phyloP scores from a whole-genome alignment of 2,113 vertebrate species.

The Henicopernis longicauda region DNA sequence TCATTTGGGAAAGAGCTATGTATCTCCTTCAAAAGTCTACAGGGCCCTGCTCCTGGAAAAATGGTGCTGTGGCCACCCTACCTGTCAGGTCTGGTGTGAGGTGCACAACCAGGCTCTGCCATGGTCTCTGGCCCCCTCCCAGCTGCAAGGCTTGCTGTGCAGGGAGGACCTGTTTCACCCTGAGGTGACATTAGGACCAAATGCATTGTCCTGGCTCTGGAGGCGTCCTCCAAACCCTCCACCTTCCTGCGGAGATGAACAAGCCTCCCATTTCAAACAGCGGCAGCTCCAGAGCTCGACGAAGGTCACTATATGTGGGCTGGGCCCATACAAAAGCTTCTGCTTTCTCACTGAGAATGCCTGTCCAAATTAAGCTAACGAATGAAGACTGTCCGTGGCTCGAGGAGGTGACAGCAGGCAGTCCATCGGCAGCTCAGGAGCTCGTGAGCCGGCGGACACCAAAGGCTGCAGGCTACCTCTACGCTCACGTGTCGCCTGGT shows the following conservation, averaged over 20 bases:
- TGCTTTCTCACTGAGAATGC: neutral
- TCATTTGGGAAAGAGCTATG: neutral
- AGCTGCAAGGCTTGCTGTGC: neutral
- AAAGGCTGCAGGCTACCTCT: neutral
- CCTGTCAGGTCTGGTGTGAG: neutral
- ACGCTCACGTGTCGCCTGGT: neutral
- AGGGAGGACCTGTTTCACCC: neutral
- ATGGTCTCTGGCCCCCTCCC: neutral
- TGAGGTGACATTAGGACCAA: neutral
- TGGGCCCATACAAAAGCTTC: neutral
- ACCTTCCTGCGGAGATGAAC: neutral
- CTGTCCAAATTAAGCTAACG: neutral
- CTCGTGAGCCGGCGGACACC: neutral
- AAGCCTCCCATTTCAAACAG: neutral
- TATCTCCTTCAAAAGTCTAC: neutral
- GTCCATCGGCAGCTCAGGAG: neutral
- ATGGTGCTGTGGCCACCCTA: neutral
- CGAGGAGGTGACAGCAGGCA: neutral
- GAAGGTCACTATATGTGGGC: neutral
- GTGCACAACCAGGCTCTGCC: fast-evolving
- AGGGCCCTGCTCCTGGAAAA: neutral
- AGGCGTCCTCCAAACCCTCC: neutral
- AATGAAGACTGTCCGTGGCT: neutral
- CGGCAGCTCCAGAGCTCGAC: fast-evolving
- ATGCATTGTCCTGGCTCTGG: neutral